Percentiles rank a stretch among this genome's conserved stretches.
These are phyloP conservation scores for Lasioglossum lativentre DNA, from an alignment of 2,888 invertebrate species.

Conservation along the genomic window DNA sequence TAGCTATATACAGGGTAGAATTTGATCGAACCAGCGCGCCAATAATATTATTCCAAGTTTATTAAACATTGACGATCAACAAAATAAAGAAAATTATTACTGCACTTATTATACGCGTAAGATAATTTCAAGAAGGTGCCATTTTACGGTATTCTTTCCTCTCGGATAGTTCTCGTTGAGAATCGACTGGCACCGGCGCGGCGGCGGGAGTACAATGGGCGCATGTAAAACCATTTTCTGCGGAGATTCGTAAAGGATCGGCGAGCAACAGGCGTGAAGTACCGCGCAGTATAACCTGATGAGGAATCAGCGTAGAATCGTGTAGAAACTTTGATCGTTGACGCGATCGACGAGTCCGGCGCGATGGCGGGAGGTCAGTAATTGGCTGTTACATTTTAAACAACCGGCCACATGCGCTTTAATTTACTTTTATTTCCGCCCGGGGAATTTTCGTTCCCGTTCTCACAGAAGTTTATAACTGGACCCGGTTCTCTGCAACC, in stretches of 20 bases:
- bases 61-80: too few species aligned
- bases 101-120: too few species aligned
- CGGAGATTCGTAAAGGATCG: not conserved
- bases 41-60: too few species aligned
- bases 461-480: slow-evolving; percentile 69
- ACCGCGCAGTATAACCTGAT: not conserved
- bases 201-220: not conserved
- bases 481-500: slow-evolving; percentile 36
- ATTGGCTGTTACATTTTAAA: slow-evolving; percentile 80
- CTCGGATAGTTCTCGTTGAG: too few species aligned
- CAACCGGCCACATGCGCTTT: slow-evolving; percentile 73
- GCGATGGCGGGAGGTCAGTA: slow-evolving; percentile 67
- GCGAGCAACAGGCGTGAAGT: not conserved
- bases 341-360: slow-evolving; percentile 54
- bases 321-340: slow-evolving; percentile 52
- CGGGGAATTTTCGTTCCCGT: slow-evolving; percentile 74
- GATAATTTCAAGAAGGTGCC: too few species aligned
- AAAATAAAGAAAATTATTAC: too few species aligned
- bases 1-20: too few species aligned
- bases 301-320: slow-evolving; percentile 45
- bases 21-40: too few species aligned
- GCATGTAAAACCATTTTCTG: not conserved
- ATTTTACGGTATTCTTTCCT: not conserved
- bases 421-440: slow-evolving; percentile 80
- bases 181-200: not conserved